Evolutionary conservation across 2,797 vertebrate species (phyloP).

Genomic region (Hippocampus kuda): DNA sequence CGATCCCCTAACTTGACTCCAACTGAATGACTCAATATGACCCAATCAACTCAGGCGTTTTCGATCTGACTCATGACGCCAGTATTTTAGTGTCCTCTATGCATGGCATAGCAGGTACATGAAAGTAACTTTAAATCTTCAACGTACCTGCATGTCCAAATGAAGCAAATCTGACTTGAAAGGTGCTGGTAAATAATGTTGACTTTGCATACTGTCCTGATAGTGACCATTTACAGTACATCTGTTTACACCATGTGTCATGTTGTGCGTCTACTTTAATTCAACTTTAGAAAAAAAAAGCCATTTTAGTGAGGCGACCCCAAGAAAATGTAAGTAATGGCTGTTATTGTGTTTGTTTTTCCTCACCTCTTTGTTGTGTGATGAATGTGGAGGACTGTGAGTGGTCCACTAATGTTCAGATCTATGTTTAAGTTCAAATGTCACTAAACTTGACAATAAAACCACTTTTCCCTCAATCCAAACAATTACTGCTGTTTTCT

Average conservation of each 20-base stretch:
- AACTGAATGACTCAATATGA: no score
- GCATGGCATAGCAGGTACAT: neutral
- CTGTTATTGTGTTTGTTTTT: neutral
- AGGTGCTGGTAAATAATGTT: neutral
- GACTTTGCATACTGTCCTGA: neutral
- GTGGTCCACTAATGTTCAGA: constrained; percentile 6
- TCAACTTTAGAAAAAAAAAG: neutral
- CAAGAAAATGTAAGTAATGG: neutral
- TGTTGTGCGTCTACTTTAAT: neutral
- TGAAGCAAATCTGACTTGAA: neutral
- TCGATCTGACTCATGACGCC: neutral
- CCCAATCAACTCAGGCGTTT: no score
- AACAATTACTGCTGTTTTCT: neutral
- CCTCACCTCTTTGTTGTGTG: neutral
- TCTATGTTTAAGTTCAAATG: constrained; percentile 20
- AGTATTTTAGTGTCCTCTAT: neutral
- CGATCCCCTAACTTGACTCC: no score
- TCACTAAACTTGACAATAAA: constrained; percentile 60
- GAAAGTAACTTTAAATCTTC: neutral
- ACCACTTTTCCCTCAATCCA: constrained; percentile 1
- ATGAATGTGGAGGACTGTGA: neutral
- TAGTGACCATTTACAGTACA: neutral
- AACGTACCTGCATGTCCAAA: neutral
- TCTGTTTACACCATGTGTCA: neutral
- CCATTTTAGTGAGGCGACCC: constrained; percentile 1